Conservation (phyloP, 2,888 invertebrate genomes). For the Acleris cristana region DNA sequence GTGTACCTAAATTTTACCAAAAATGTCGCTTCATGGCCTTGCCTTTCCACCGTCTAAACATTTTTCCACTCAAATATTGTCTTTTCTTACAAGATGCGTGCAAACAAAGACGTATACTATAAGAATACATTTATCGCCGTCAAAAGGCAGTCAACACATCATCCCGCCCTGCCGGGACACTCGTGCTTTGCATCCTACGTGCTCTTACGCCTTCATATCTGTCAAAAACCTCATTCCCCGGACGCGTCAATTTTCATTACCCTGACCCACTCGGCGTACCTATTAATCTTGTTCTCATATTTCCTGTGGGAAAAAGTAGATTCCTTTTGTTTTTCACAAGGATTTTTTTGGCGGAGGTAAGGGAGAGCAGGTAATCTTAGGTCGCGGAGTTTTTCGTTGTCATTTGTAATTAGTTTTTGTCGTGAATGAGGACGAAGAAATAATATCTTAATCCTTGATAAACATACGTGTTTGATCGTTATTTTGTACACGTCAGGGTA, state of each 20-base stretch:
- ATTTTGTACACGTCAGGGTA: too few species aligned
- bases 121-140: not conserved
- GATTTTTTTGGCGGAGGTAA: slow-evolving; percentile 35
- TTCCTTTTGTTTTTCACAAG: slow-evolving; percentile 42
- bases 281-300: slow-evolving; percentile 69
- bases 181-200: slow-evolving; percentile 26
- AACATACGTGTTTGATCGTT: too few species aligned
- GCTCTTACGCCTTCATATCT: slow-evolving; percentile 38
- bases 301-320: slow-evolving; percentile 53
- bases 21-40: too few species aligned
- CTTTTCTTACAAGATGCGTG: too few species aligned
- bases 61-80: too few species aligned
- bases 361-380: slow-evolving; percentile 28
- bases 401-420: slow-evolving; percentile 9
- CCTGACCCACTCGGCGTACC: slow-evolving; percentile 50
- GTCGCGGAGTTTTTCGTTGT: slow-evolving; percentile 41
- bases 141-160: slow-evolving; percentile 3
- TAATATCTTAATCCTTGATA: not conserved
- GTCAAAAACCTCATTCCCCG: slow-evolving; percentile 44
- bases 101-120: too few species aligned
- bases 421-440: not conserved
- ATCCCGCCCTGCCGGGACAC: slow-evolving; percentile 7
- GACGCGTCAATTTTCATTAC: slow-evolving; percentile 55
- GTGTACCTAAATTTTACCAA: too few species aligned
- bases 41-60: too few species aligned